Evolutionary conservation across 2,113 vertebrate species (phyloP), one percentile per base, ranked within the genome.

Genomic region (Orcinus orca): DNA sequence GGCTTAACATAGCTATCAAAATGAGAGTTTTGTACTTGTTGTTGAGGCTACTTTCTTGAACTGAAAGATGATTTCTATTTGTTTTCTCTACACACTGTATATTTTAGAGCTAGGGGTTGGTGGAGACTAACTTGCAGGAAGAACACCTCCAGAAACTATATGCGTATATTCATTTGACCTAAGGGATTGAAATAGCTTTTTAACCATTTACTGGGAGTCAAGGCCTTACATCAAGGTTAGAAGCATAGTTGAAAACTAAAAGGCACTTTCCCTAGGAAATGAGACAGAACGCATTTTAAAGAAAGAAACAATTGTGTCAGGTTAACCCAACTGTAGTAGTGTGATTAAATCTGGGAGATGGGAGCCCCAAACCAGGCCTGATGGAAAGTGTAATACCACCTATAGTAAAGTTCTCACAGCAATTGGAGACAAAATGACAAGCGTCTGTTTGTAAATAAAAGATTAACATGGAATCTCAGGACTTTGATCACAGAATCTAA

Each of bases 401-500:
- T 31, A 58, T 31, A 70, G 10, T 92, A 87, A 96, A 93, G 93
- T 82, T 82, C 76, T 92, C 88, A 93, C n/a, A 97, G 86, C 60
- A 98, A 91, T 98, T 98, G 98, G 88, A 98, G 91, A 96, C 92
- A 87, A 97, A 95, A 98, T 71, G 71, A 98, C 92, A 62, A 82
- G 70, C 91, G 44, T 91, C 17, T 96, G 50, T 97, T 98, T 97
- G 90, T 88, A 98, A 89, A 96, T 97, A 88, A 98, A 97, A 97
- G 71, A 95, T 81, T 71, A 94, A 47, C 47, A 31, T 79, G 53
- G 29, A 93, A 50, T 68, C 62, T 83, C 60, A 90, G 80, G 68
- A 73, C 95, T 97, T 98, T 97, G 92, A 97, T 96, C 97, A 94
- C 55, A 97, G 89, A 97, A 98, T 98, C 62, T 97, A 98, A 98